A percentile compares a stretch with the other conserved stretches of the same genome.
Evolutionary conservation across 2,113 vertebrate species (phyloP).

Genomic region (Burhinus oedicnemus): DNA sequence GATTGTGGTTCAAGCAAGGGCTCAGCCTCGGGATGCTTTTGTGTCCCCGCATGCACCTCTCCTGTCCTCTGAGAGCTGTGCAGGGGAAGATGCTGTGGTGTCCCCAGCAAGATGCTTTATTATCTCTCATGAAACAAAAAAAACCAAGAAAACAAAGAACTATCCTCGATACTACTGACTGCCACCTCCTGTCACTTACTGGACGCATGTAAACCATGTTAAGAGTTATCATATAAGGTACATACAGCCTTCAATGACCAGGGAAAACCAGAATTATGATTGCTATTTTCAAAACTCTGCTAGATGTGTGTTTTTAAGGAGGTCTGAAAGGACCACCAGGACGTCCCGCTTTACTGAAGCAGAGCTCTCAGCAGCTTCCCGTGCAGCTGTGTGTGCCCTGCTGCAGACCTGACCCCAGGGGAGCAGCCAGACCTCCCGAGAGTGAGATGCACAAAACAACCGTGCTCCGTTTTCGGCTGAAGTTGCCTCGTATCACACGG

Average conservation of each 20-base stretch:
- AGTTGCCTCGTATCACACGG: fast-evolving
- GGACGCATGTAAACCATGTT: fast-evolving
- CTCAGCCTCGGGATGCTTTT: background rate
- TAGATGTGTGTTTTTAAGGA: background rate
- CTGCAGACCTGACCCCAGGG: background rate
- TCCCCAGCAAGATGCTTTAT: background rate
- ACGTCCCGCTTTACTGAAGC: conserved; percentile 11
- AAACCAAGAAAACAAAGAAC: background rate
- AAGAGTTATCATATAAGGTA: background rate
- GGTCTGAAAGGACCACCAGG: background rate
- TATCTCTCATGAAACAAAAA: background rate
- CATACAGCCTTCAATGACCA: background rate
- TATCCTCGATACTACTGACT: background rate
- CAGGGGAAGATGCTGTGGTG: background rate
- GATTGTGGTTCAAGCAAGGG: background rate
- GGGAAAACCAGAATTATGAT: background rate
- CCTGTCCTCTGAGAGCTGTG: background rate
- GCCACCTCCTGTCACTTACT: background rate
- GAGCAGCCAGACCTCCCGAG: background rate
- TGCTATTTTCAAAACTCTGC: background rate
- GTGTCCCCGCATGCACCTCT: background rate
- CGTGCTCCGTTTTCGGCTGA: fast-evolving
- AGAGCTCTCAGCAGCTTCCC: conserved; percentile 32
- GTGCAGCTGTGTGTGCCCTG: background rate
- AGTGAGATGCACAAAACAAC: background rate